These are phyloP conservation scores for Nematostella vectensis DNA, from an alignment of 92 coral and sea anemone species.

Conservation along the genomic window DNA sequence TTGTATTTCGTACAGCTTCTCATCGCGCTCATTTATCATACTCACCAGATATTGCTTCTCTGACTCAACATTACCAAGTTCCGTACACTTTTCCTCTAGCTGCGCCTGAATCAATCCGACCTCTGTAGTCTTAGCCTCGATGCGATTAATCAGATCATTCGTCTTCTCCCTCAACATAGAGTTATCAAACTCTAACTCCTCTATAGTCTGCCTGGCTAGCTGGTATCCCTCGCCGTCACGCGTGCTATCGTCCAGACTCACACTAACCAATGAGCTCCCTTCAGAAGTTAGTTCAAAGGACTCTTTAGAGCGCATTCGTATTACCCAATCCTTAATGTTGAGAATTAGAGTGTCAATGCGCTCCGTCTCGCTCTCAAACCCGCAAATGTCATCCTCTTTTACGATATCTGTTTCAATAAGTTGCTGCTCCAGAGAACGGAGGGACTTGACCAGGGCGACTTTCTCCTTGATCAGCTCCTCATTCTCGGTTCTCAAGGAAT, in stretches of 20 bases:
- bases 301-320: conserved; percentile 8
- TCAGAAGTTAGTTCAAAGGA: neutral
- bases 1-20: conserved; percentile 68
- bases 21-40: conserved; percentile 72
- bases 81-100: conserved; percentile 40
- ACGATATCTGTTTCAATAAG: conserved; percentile 11
- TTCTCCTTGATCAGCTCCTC: conserved; percentile 27
- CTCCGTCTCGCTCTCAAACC: conserved; percentile 36
- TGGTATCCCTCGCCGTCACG: conserved; percentile 34
- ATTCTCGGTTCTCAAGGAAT: conserved; percentile 20
- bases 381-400: conserved; percentile 19
- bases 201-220: conserved; percentile 28
- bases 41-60: conserved; percentile 49
- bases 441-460: conserved; percentile 31
- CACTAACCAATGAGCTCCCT: conserved; percentile 8
- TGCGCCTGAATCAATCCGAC: conserved; percentile 35
- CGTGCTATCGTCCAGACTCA: conserved; percentile 41
- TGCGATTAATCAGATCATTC: conserved; percentile 42
- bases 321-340: conserved; percentile 49
- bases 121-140: conserved; percentile 45
- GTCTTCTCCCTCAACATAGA: conserved; percentile 66
- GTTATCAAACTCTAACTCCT: conserved; percentile 56
- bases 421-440: conserved; percentile 33
- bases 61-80: conserved; percentile 34
- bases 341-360: conserved; percentile 29